Conservation (phyloP, 2,888 invertebrate species). For the Liopterus haemorrhoidalis region DNA sequence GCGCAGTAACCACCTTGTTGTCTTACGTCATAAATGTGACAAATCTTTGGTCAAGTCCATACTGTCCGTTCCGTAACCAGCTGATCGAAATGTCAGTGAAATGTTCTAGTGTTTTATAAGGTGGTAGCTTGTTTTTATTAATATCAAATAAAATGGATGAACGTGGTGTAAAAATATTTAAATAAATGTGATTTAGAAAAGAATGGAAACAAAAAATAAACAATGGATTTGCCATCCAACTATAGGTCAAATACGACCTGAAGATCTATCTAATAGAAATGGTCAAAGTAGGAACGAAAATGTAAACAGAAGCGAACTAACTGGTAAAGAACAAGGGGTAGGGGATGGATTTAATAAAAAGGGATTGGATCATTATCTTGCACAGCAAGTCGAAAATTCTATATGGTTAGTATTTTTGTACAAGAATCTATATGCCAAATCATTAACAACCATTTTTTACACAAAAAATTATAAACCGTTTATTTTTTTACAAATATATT, state of each 20-base stretch:
- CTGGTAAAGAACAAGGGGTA: conserved; percentile 11
- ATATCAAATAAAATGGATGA: conserved; percentile 14
- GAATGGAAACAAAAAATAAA: conserved; percentile 23
- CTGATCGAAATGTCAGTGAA: conserved; percentile 24
- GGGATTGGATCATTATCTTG: conserved; percentile 23
- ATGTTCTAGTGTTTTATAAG: conserved; percentile 9
- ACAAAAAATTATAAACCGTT: neutral
- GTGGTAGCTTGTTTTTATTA: conserved; percentile 12
- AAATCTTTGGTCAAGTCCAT: conserved; percentile 24
- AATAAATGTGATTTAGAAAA: conserved; percentile 5
- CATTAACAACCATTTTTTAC: conserved; percentile 3
- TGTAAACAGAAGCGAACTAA: conserved; percentile 10
- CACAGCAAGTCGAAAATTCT: conserved; percentile 36
- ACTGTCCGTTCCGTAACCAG: conserved; percentile 19
- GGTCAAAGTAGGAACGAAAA: conserved; percentile 10
- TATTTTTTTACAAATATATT: neutral
- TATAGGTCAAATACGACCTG: conserved; percentile 18
- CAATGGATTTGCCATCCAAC: conserved; percentile 21
- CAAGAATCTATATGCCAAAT: conserved; percentile 15
- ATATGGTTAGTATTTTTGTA: conserved; percentile 40
- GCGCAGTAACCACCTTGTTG: too few relatives aligned
- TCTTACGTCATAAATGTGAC: conserved; percentile 24
- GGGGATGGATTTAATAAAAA: conserved; percentile 20
- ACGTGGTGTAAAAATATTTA: conserved; percentile 12
- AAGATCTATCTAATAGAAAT: conserved; percentile 16